Evolutionary conservation across 2,797 vertebrate species (phyloP).

Genomic region (Rousettus madagascariensis): DNA sequence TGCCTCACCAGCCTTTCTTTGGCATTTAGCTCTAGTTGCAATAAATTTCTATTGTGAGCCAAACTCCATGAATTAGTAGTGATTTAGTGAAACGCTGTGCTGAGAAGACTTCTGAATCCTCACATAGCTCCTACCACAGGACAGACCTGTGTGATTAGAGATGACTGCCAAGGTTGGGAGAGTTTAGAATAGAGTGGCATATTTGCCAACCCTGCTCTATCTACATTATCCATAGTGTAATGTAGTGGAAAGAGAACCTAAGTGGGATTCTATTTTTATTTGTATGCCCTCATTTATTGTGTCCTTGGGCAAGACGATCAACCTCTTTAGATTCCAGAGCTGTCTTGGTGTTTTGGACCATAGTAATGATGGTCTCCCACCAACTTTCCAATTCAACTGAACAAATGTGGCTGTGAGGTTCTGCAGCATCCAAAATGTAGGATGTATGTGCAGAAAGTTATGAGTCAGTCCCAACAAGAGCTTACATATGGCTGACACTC

Average conservation of each 20-base stretch:
- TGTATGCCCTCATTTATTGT: background rate
- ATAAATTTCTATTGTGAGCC: background rate
- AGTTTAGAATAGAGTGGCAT: background rate
- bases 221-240: background rate
- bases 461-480: background rate
- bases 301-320: background rate
- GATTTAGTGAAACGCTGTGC: background rate
- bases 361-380: background rate
- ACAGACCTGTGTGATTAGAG: background rate
- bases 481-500: background rate
- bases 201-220: background rate
- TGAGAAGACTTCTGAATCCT: background rate
- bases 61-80: background rate
- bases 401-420: background rate
- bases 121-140: background rate
- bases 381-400: background rate
- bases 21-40: background rate
- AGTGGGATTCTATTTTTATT: background rate
- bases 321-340: background rate
- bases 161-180: background rate
- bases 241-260: background rate
- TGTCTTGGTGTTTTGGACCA: background rate
- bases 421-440: background rate
- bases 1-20: background rate
- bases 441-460: background rate